phyloP scores from a whole-genome alignment of 2,888 invertebrate species.

The Hirtodrosophila cameraria region DNA sequence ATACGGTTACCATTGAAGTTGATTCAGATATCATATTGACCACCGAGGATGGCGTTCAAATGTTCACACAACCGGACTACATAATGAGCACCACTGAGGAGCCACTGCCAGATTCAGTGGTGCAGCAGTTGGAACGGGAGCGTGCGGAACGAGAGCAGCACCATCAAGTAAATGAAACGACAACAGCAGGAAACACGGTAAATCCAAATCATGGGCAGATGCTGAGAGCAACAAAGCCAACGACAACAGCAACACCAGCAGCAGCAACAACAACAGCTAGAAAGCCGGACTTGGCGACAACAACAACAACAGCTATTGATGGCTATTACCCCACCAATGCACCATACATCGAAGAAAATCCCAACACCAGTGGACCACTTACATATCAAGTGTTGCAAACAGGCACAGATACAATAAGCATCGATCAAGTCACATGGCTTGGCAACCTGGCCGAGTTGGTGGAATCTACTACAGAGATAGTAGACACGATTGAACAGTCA shows the following conservation, averaged over 20 bases:
- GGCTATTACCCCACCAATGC: background rate
- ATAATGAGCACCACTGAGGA: constrained; percentile 42
- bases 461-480: constrained; percentile 20
- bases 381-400: background rate
- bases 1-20: constrained; percentile 44
- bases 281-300: background rate
- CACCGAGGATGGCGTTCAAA: constrained; percentile 35
- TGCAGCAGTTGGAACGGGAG: constrained; percentile 38
- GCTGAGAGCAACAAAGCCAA: constrained; percentile 2
- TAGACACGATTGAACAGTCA: background rate
- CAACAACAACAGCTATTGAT: constrained; percentile 3
- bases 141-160: background rate
- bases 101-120: constrained; percentile 54
- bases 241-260: constrained; percentile 2
- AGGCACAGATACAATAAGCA: background rate
- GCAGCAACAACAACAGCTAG: background rate
- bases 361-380: background rate
- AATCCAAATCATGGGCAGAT: background rate
- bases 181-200: background rate
- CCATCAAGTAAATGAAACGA: background rate
- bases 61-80: constrained; percentile 33
- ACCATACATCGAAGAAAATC: background rate
- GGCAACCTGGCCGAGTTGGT: background rate
- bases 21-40: constrained; percentile 48
- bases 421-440: constrained; percentile 14